These are phyloP conservation scores for Drosophila bocki DNA, from an alignment of 1,140 invertebrate species.

Conservation along the genomic window DNA sequence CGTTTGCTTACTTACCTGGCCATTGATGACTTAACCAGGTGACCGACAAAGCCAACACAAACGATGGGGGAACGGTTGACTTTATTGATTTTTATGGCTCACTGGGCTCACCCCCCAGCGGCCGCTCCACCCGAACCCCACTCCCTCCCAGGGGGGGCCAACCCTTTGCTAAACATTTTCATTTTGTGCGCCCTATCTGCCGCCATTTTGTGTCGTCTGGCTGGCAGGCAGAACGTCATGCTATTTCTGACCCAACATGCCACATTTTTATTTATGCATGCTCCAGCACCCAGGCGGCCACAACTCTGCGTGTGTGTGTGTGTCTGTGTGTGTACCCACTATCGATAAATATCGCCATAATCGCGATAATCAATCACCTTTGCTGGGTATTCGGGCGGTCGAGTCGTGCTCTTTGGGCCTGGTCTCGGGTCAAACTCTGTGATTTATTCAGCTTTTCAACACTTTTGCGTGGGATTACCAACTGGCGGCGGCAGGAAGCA, in stretches of 20 bases:
- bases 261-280: conserved; percentile 82
- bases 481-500: background rate
- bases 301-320: background rate
- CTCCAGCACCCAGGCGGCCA: conserved; percentile 28
- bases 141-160: conserved; percentile 8
- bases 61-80: conserved; percentile 23
- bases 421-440: conserved; percentile 25
- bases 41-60: conserved; percentile 61
- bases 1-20: conserved; percentile 30
- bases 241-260: conserved; percentile 82
- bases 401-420: conserved; percentile 1
- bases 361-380: conserved; percentile 33
- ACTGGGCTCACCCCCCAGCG: conserved; percentile 43
- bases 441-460: conserved; percentile 75
- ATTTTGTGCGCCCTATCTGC: conserved; percentile 66
- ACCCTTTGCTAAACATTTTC: conserved; percentile 74
- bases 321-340: background rate
- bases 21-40: conserved; percentile 65
- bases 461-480: conserved; percentile 50
- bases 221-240: conserved; percentile 63
- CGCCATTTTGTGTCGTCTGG: conserved; percentile 67
- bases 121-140: too few species aligned
- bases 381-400: conserved; percentile 16
- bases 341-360: conserved; percentile 44
- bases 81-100: conserved; percentile 81